Evolutionary conservation across 2,888 invertebrate genomes (phyloP).

Genomic region (Papilio gigon): DNA sequence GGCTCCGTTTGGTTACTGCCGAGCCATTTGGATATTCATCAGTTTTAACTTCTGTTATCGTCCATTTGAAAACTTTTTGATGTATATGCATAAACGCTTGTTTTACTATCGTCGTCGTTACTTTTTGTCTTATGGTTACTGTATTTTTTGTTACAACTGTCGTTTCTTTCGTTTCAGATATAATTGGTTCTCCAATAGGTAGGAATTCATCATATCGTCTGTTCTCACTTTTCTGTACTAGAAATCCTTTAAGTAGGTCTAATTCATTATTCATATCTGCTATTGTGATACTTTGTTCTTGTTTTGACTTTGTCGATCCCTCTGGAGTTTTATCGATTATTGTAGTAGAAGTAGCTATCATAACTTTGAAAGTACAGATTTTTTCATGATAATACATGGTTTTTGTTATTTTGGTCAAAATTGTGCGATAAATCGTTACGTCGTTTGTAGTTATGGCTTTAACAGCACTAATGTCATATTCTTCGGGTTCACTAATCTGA

Average conservation of each 20-base stretch:
- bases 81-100: constrained; percentile 47
- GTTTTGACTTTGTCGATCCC: constrained; percentile 49
- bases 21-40: constrained; percentile 55
- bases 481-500: constrained; percentile 34
- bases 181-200: constrained; percentile 46
- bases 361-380: background rate
- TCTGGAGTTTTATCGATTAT: constrained; percentile 29
- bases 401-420: constrained; percentile 27
- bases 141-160: constrained; percentile 49
- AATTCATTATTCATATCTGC: constrained; percentile 45
- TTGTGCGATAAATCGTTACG: constrained; percentile 29
- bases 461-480: constrained; percentile 22
- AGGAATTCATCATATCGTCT: constrained; percentile 38
- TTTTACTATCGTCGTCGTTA: constrained; percentile 48
- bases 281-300: constrained; percentile 52
- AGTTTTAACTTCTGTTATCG: constrained; percentile 50
- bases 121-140: constrained; percentile 50
- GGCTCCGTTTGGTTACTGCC: constrained; percentile 51
- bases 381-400: constrained; percentile 25
- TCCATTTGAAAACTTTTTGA: constrained; percentile 49
- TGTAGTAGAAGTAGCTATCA: constrained; percentile 4
- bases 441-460: constrained; percentile 40
- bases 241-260: constrained; percentile 39
- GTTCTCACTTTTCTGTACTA: background rate
- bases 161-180: constrained; percentile 45